Evolutionary conservation across 2,888 invertebrate species (phyloP).

Genomic region (Gortyna flavago): DNA sequence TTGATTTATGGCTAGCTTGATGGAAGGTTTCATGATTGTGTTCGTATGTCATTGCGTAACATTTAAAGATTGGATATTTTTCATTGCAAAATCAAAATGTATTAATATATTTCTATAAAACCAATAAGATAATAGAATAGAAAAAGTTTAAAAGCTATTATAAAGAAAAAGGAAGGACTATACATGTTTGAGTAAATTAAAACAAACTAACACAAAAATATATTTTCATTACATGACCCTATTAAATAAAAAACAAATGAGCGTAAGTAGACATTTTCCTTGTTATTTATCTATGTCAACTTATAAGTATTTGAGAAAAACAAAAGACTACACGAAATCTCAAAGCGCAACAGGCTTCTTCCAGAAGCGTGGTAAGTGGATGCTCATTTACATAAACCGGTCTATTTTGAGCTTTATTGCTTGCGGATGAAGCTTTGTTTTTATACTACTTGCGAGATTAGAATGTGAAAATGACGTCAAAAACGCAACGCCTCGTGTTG

Average conservation of each 20-base stretch:
- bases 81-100: not conserved
- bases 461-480: not conserved
- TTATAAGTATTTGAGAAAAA: not conserved
- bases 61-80: not conserved
- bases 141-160: not conserved
- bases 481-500: not conserved
- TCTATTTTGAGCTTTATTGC: slow-evolving; percentile 8
- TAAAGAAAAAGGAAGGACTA: not conserved
- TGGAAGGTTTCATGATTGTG: not conserved
- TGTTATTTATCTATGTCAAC: not conserved
- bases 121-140: not conserved
- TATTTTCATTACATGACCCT: not conserved
- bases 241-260: not conserved
- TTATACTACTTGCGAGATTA: no score
- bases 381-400: not conserved
- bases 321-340: not conserved
- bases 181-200: not conserved
- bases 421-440: not conserved
- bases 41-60: not conserved
- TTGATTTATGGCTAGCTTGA: slow-evolving; percentile 23
- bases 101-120: not conserved
- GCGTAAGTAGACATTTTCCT: not conserved
- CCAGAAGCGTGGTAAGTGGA: not conserved
- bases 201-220: not conserved
- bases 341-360: slow-evolving; percentile 10